Percentiles rank a stretch among this genome's conserved stretches.
phyloP scores from a whole-genome alignment of 2,113 vertebrate species.

The Trichomycterus rosablanca region DNA sequence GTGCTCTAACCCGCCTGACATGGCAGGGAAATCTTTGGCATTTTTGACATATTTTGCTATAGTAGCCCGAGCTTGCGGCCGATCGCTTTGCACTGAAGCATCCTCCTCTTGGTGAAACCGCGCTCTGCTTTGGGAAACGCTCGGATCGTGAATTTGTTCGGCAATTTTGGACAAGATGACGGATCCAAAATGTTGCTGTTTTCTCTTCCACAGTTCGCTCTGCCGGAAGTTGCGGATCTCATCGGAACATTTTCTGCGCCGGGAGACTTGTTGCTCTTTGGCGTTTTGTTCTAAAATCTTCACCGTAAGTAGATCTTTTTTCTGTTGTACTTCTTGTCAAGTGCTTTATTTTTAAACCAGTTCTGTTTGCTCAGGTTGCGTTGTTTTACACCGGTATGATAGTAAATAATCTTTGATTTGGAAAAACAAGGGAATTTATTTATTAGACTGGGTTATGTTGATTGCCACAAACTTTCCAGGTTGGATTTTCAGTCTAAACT shows the following conservation, averaged over 20 bases:
- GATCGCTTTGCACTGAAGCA: constrained; percentile 50
- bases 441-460: too few species aligned
- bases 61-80: constrained; percentile 67
- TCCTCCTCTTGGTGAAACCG: constrained; percentile 36
- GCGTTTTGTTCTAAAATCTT: constrained; percentile 51
- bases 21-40: constrained; percentile 70
- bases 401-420: too few species aligned
- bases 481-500: too few species aligned
- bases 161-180: constrained; percentile 75
- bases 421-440: too few species aligned
- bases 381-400: too few species aligned
- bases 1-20: constrained; percentile 59
- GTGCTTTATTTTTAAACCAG: too few species aligned
- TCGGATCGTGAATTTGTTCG: constrained; percentile 31
- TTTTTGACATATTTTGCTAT: constrained; percentile 77
- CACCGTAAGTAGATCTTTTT: constrained; percentile 59
- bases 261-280: constrained; percentile 84
- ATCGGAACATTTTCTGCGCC: constrained; percentile 82
- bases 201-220: constrained; percentile 78
- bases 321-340: background rate
- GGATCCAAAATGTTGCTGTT: constrained; percentile 74
- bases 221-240: constrained; percentile 81
- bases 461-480: too few species aligned
- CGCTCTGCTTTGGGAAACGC: constrained; percentile 35
- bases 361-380: too few species aligned